phyloP scores from a whole-genome alignment of 2,888 invertebrate genomes.

The Agrilus biguttatus region DNA sequence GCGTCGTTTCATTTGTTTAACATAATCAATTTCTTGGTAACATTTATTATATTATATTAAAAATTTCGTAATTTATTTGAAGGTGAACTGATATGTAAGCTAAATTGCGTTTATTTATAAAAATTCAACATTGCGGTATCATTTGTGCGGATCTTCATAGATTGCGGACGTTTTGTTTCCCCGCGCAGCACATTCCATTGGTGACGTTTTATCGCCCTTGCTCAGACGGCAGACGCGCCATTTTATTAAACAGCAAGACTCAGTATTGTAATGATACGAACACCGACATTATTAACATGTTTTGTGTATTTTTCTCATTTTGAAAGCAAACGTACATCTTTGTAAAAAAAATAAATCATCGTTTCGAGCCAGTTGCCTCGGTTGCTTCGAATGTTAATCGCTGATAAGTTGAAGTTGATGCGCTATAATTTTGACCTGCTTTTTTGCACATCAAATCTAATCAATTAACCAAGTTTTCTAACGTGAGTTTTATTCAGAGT shows the following conservation, averaged over 20 bases:
- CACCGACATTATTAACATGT: conserved; percentile 10
- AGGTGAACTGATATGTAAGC: too few species aligned
- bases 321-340: background rate
- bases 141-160: conserved; percentile 13
- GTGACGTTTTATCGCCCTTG: conserved; percentile 20
- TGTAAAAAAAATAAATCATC: background rate
- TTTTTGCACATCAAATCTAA: conserved; percentile 1
- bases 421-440: conserved; percentile 6
- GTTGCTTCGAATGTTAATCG: background rate
- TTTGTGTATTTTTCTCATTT: conserved; percentile 10
- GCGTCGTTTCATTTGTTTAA: too few species aligned
- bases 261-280: conserved; percentile 32
- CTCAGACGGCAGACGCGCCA: conserved; percentile 32
- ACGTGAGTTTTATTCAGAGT: background rate
- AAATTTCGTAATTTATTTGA: too few species aligned
- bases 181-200: conserved; percentile 16
- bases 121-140: background rate
- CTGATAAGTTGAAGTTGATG: conserved; percentile 2
- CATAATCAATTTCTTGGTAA: too few species aligned
- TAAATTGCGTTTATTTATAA: too few species aligned
- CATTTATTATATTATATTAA: too few species aligned
- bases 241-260: conserved; percentile 29
- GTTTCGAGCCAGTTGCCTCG: background rate
- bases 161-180: conserved; percentile 21
- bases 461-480: background rate